A percentile compares a stretch with the other conserved stretches of the same genome.
phyloP scores from a whole-genome alignment of 2,888 invertebrate genomes.

The Leptothorax acervorum region DNA sequence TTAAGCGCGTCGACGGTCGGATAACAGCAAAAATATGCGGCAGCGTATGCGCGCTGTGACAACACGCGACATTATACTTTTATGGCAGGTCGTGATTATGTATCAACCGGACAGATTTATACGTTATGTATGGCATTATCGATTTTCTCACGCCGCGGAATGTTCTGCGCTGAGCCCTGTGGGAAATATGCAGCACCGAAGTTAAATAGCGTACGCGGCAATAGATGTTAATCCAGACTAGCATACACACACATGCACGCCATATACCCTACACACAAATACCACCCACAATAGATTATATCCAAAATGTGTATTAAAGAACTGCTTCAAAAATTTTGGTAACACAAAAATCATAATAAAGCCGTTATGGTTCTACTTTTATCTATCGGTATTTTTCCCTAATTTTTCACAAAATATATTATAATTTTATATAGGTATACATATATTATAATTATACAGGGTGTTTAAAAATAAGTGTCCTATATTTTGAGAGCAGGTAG shows the following conservation, averaged over 20 bases:
- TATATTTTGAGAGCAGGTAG: no score
- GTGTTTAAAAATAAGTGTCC: no score
- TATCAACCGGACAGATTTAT: slow-evolving; percentile 76
- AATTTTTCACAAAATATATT: neutral
- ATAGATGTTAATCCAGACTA: slow-evolving; percentile 72
- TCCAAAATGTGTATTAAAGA: slow-evolving; percentile 18
- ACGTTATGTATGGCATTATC: slow-evolving; percentile 76
- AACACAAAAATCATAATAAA: neutral
- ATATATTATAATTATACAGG: no score
- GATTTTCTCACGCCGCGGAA: slow-evolving; percentile 73
- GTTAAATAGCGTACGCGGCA: slow-evolving; percentile 75
- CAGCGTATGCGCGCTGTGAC: slow-evolving; percentile 43
- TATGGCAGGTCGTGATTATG: slow-evolving; percentile 74
- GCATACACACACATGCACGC: slow-evolving; percentile 30
- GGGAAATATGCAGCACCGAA: slow-evolving; percentile 78
- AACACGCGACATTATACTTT: slow-evolving; percentile 70
- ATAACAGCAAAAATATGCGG: slow-evolving; percentile 66
- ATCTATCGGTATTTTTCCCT: neutral
- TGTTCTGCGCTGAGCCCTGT: slow-evolving; percentile 73
- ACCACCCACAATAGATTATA: neutral
- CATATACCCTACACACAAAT: neutral
- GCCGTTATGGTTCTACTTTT: neutral
- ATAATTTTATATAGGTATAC: no score
- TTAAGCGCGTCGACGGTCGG: slow-evolving; percentile 60
- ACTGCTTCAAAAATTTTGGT: slow-evolving; percentile 5